These are phyloP conservation scores for Casuarius casuarius DNA, from an alignment of 2,113 vertebrate genomes.

Conservation along the genomic window DNA sequence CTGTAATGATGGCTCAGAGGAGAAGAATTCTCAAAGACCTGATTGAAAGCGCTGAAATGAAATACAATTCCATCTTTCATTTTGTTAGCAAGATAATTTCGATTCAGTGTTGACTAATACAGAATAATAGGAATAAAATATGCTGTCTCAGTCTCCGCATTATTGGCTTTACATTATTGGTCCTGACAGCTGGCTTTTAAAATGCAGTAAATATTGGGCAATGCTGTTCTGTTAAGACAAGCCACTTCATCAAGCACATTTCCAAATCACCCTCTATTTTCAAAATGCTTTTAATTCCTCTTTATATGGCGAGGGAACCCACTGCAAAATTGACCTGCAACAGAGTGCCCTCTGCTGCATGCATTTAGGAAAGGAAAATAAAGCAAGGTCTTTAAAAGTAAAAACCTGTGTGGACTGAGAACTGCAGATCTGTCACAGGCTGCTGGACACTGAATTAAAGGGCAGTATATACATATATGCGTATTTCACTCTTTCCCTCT, in stretches of 20 bases:
- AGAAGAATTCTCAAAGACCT: not conserved
- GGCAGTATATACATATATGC: not conserved
- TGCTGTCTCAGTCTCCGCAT: conserved; percentile 19
- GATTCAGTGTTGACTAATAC: conserved; percentile 46
- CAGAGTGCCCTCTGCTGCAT: conserved; percentile 77
- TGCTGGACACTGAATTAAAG: not conserved
- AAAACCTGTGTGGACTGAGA: not conserved
- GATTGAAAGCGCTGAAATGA: conserved; percentile 4
- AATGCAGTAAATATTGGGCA: conserved; percentile 48
- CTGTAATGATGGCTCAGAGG: not conserved
- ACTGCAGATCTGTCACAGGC: not conserved
- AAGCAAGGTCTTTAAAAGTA: not conserved
- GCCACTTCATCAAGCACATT: conserved; percentile 56
- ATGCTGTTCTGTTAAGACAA: conserved; percentile 1
- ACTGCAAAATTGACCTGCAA: conserved; percentile 66
- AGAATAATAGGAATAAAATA: conserved; percentile 58
- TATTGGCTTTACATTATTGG: conserved; percentile 7
- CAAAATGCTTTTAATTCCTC: conserved; percentile 42
- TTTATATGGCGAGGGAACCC: not conserved
- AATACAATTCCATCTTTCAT: conserved; percentile 48
- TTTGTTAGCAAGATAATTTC: conserved; percentile 52
- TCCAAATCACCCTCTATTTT: conserved; percentile 32
- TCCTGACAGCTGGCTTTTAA: conserved; percentile 64
- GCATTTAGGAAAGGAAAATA: conserved; percentile 49
- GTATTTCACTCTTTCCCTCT: not conserved